These are phyloP conservation scores for Metacarcinus magister DNA, from an alignment of 2,888 invertebrate genomes.

Conservation along the genomic window DNA sequence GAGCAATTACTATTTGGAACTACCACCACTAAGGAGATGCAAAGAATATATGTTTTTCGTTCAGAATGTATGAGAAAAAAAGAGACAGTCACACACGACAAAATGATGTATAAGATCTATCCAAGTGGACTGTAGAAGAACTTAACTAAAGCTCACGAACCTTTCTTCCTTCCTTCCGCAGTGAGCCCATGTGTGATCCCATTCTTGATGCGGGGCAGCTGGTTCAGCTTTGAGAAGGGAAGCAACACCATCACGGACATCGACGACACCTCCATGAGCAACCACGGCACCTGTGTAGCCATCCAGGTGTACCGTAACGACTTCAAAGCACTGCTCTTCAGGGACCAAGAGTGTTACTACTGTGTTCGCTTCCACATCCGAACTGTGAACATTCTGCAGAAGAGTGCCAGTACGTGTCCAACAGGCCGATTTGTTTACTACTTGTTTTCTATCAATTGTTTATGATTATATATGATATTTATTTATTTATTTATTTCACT, in stretches of 20 bases:
- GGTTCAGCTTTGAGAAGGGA: slow-evolving; percentile 96
- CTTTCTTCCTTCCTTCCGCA: not conserved
- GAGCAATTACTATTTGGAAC: too few relatives aligned
- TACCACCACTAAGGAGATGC: too few relatives aligned
- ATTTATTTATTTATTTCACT: too few relatives aligned
- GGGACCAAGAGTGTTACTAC: slow-evolving; percentile 88
- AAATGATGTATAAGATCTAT: too few relatives aligned
- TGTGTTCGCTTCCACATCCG: slow-evolving; percentile 93
- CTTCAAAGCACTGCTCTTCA: slow-evolving; percentile 81
- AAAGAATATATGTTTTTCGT: too few relatives aligned
- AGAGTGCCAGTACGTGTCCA: slow-evolving; percentile 90
- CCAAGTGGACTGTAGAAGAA: too few relatives aligned
- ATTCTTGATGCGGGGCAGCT: slow-evolving; percentile 91
- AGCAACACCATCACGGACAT: slow-evolving; percentile 92
- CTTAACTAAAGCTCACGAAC: too few relatives aligned
- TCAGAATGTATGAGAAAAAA: too few relatives aligned
- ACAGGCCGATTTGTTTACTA: not conserved
- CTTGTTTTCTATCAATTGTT: not conserved
- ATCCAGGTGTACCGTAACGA: slow-evolving; percentile 69
- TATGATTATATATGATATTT: not conserved
- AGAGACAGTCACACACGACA: too few relatives aligned
- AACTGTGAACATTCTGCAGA: slow-evolving; percentile 94
- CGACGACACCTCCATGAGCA: slow-evolving; percentile 91
- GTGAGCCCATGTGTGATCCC: slow-evolving; percentile 76
- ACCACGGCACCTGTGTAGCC: slow-evolving; percentile 84